Evolutionary conservation across 2,797 vertebrate species (phyloP).

Genomic region (Danio kyathit): DNA sequence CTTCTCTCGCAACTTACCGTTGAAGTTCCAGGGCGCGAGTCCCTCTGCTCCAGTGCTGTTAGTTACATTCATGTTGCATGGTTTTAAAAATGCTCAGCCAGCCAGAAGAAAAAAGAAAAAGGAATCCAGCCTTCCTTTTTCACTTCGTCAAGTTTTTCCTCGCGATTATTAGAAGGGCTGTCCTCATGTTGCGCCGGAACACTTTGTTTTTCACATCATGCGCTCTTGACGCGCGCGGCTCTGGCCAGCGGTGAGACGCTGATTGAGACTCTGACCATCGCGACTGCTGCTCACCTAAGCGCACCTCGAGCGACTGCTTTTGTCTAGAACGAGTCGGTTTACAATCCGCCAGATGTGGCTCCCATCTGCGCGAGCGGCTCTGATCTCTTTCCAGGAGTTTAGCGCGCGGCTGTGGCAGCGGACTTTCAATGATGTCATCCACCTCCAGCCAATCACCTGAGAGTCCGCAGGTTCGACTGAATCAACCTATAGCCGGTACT

Average conservation of each 20-base stretch:
- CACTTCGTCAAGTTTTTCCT: constrained; percentile 49
- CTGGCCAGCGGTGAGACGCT: constrained; percentile 35
- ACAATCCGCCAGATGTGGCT: constrained; percentile 60
- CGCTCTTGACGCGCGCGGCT: constrained; percentile 28
- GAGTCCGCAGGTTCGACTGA: constrained; percentile 41
- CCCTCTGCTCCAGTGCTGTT: constrained; percentile 67
- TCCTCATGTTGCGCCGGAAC: constrained; percentile 50
- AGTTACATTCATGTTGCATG: constrained; percentile 69
- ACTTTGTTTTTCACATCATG: constrained; percentile 40
- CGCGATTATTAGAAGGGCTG: constrained; percentile 17
- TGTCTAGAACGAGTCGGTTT: constrained; percentile 39
- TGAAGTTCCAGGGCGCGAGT: constrained; percentile 66
- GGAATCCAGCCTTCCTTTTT: constrained; percentile 48
- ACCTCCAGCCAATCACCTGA: constrained; percentile 72
- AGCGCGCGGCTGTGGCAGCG: constrained; percentile 46
- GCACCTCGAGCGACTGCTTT: constrained; percentile 42
- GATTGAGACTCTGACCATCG: constrained; percentile 36
- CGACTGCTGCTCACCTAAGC: constrained; percentile 40
- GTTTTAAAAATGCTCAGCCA: constrained; percentile 55
- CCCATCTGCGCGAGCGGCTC: constrained; percentile 54
- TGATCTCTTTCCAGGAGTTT: constrained; percentile 61
- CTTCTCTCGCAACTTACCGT: constrained; percentile 60
- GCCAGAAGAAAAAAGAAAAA: constrained; percentile 27
- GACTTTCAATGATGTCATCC: constrained; percentile 74
- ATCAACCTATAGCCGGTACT: constrained; percentile 48